Base-by-base conservation (phyloP, 1,140 invertebrate genomes). In the Tetragonula clypearis region DNA sequence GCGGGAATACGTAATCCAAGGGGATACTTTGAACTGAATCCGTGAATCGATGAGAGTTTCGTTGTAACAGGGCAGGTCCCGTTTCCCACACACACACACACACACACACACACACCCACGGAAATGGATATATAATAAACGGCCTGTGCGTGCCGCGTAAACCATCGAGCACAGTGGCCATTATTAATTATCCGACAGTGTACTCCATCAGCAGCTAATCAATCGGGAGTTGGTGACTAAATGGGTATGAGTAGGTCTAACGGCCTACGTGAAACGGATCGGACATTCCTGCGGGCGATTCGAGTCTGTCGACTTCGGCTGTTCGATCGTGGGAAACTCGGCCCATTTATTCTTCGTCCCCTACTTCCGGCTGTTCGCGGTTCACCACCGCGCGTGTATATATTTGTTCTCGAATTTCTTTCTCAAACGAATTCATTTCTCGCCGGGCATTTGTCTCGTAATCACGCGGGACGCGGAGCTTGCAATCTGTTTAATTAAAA, bases 211-310 rank as follows among this genome's bases (percentile, higher is more conserved):
- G 79, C 69, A 69, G 88, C 76, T 89, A 90, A 90, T 90, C 88
- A 90, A 90, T 90, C 77, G 86, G 56, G 82, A 82, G 69, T 89
- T 88, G 82, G 86, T 89, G 86, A 89, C 88, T 89, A 89, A 90
- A 1, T 89, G 82, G 86, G 74, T 41, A 62, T 65, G 78, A 87
- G 62, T n/a, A n/a, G n/a, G n/a, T 89, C 75, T 75, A 79, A 87
- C 60, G 72, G 30, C 30, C 26, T 35, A 73, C 66, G 60, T 19
- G 75, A 76, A 82, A 62, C 79, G 53, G 41, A 84, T 56, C 69
- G 41, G 1, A 49, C 60, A 74, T 66, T 66, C 19, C 77, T 35
- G 68, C 19, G 26, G 58, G 66, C 58, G 56, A 60, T 60, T 55
- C 56, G 21, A 62, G 35, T 65, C 19, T 41, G 30, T 49, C 35